A percentile compares a stretch with the other conserved stretches of the same genome.
phyloP scores from a whole-genome alignment of 2,888 invertebrate species.

The Mamestra brassicae region DNA sequence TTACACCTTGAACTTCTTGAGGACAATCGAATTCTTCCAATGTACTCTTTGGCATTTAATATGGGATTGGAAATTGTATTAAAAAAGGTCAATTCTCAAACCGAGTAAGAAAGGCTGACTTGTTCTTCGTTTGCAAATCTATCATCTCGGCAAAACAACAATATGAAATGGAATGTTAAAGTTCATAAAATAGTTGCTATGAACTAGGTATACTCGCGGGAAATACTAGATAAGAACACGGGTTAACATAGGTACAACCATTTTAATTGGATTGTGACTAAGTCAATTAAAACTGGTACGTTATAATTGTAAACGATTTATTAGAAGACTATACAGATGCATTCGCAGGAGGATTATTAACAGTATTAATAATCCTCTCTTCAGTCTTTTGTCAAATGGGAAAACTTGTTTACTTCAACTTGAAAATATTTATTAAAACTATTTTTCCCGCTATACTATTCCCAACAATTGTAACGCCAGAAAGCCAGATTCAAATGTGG shows the following conservation, averaged over 20 bases:
- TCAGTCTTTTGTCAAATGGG: neutral
- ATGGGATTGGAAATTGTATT: neutral
- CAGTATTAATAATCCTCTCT: too few relatives aligned
- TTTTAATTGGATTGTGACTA: slow-evolving; percentile 25
- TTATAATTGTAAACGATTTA: neutral
- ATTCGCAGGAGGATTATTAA: too few relatives aligned
- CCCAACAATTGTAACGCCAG: too few relatives aligned
- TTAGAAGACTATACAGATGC: neutral
- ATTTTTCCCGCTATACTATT: too few relatives aligned
- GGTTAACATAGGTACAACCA: slow-evolving; percentile 16
- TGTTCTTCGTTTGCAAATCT: neutral
- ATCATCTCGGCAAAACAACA: neutral
- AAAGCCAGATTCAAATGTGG: neutral
- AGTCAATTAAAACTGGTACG: slow-evolving; percentile 25
- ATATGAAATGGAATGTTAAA: neutral
- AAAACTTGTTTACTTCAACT: neutral
- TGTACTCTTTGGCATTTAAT: neutral
- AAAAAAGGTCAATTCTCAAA: neutral
- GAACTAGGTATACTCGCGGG: neutral
- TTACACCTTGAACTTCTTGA: slow-evolving; percentile 32
- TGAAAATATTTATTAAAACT: neutral
- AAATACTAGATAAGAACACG: slow-evolving; percentile 27
- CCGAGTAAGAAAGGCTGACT: neutral
- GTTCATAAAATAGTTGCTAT: slow-evolving; percentile 3
- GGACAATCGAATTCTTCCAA: slow-evolving; percentile 5